Evolutionary conservation across 2,888 invertebrate species (phyloP), one percentile per base, ranked within the genome.

Genomic region (Heliconius cydno): DNA sequence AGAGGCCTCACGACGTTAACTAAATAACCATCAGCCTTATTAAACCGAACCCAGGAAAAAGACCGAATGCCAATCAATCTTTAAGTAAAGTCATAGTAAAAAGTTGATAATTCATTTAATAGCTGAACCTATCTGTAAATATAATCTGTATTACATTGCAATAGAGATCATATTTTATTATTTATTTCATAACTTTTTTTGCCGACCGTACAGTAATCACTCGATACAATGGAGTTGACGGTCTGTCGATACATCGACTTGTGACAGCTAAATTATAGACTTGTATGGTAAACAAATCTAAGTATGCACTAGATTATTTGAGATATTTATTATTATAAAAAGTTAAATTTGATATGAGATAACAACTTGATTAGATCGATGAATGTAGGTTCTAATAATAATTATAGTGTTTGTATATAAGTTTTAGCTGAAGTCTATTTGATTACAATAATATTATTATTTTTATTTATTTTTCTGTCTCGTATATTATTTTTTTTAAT

Each of bases 251-350:
- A 85, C 81, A 83, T 85, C 81, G 57, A 73, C 77, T 73, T 84
- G 82, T 85, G 86, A 86, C 86, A 86, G 85, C 83, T 84, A 85
- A 86, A 86, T 86, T 86, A 82, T 82, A 78, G 81, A 75, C 73
- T 74, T 13, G 83, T 82, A 83, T 79, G 82, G 84, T 83, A 80
- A 79, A 83, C 82, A 83, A 76, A 81, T 77, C 71, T 63, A 79
- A 38, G 68, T 81, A 79, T 82, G 66, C 81, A 78, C 79, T 81
- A 79, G 83, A 82, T 78, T 74, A 79, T 79, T 70, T 78, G 34
- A 66, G 63, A 73, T 81, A 75, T 79, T 77, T 75, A 79, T 81
- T 79, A 63, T 25, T 38, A 63, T 77, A 63, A 63, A 72, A 77
- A 77, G 52, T 71, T 46, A 46, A 46, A 38, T 70, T 25, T 70